Evolutionary conservation across 2,113 vertebrate genomes (phyloP), one percentile per base, ranked within the genome.

Genomic region (Otis tarda): DNA sequence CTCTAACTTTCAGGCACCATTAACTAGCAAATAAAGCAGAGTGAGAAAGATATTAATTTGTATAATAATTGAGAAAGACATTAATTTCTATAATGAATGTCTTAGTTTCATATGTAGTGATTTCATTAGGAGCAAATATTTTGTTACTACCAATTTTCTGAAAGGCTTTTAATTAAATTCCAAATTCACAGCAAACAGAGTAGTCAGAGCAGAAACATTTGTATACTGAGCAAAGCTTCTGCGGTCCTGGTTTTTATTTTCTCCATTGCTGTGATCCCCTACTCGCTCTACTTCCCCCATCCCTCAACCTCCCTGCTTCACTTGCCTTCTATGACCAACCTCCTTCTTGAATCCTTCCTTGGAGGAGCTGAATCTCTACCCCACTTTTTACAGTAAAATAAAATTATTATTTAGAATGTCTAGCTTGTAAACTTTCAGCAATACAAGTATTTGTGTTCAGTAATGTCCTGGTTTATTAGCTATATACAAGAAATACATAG

Each of bases 391-490:
- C 16, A 68, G 33, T 47, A 64, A 89, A 94, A 78, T 24, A 55
- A 31, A 81, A 59, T 15, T 35, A 76, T 25, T 70, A 30, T 47
- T 90, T 90, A 70, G 31, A 88, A 73, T 59, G 5, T 59, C 41
- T 77, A 50, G 22, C 15, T 73, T 41, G 33, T n/a, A 86, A 76
- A 23, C 15, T 82, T 95, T 33, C 71, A 77, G 17, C 33, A 61
- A 6, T 41, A 6, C 17, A 57, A 28, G 31, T 50, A 70, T 65
- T 57, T 59, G 7, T 76, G 74, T 90, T 94, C 94, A 83, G 43
- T 74, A 73, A 86, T 84, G 23, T 49, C 41, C 88, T 86, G 31
- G 28, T 77, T 94, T 89, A 61, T 94, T 94, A 97, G 65, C 76
- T 41, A 11, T 80, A 67, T 22, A 59, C 17, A 89, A 76, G 33